Base-by-base conservation (phyloP, 2,797 vertebrate species). In the Hemibagrus guttatus region DNA sequence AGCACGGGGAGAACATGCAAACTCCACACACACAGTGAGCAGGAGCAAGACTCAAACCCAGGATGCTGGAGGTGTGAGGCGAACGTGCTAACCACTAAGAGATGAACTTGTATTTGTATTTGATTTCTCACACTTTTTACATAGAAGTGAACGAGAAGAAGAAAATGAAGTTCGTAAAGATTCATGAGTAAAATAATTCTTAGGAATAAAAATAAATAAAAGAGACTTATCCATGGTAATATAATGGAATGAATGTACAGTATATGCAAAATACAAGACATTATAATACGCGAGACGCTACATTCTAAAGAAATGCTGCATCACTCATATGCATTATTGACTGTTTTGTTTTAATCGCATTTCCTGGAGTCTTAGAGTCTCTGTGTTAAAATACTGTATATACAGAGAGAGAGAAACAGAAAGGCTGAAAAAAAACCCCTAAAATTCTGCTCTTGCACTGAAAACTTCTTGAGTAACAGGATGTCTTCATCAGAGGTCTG, bases 401-500 rank as follows among this genome's bases (percentile, higher is more conserved):
- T 49, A 8, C 1, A 31, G n/a, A 78, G 76, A 23, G 76, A 23
- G 12, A 59, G 54, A 58, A 39, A 39, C 1, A 0, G 54, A 23
- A 39, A 59, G 11, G 9, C 4, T 58, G 31, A 6, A 1, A 54
- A 1, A 75, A 54, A 74, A n/a, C n/a, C 35, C 6, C 42, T 2
- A 16, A 74, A 54, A 9, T 76, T 78, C 28, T 35, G 52, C 21
- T 79, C 19, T 79, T 58, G 54, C 75, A 58, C 17, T 23, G 19
- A 56, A 58, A 79, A 19, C 8, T 58, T 58, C 54, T 79, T 79
- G 19, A 58, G 75, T 23, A 35, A 79, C 75, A 58, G 54, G 76
- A 59, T 23, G 54, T 79, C 46, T 58, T 59, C 76, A 59, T 75
- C 3, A 28, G 72, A 13, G 52, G 26, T 28, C 26, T 52, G 26